Evolutionary conservation across 1,140 invertebrate genomes (phyloP), one percentile per base, ranked within the genome.

Genomic region (Cyphomyrmex costatus): DNA sequence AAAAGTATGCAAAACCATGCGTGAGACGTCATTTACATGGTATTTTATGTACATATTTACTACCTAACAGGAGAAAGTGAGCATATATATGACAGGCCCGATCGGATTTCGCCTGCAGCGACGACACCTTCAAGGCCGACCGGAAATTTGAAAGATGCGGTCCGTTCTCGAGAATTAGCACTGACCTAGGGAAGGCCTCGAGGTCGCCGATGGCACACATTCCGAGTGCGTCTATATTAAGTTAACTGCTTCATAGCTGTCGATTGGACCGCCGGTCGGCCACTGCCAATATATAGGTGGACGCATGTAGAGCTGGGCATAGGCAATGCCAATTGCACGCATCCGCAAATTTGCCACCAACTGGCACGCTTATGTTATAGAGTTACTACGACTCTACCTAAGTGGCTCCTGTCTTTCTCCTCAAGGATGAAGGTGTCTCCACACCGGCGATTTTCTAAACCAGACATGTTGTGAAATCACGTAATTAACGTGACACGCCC

Each of bases 341-440:
- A 94, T 94, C 93, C 94, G 94, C 94, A 94, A 94, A 93, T 94
- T 94, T 94, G 88, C 93, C 90, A 91, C 91, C 93, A 93, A 94
- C 93, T 93, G 93, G 88, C 93, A 94, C 90, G 93, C 91, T 92
- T 93, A 92, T 92, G 93, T 94, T 91, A 93, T 91, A 91, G 92
- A 93, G 90, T 94, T 93, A 92, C 90, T 87, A 58, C 71, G 76
- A 33, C 91, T 92, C 89, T 91, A 92, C 88, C 82, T 89, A 91
- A 87, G 77, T 90, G 89, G 58, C 70, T 89, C 66, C 73, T 66
- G 61, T 68, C 61, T 87, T 88, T 86, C 86, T 82, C 83, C 77
- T 16, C 30, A 86, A 90, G 89, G 60, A 61, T 90, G 58, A 89
- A 90, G 78, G 65, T 90, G 73, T 70, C 33, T 80, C 49, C 79